phyloP scores from a whole-genome alignment of 2,888 invertebrate genomes.

The Osmoderma eremita region DNA sequence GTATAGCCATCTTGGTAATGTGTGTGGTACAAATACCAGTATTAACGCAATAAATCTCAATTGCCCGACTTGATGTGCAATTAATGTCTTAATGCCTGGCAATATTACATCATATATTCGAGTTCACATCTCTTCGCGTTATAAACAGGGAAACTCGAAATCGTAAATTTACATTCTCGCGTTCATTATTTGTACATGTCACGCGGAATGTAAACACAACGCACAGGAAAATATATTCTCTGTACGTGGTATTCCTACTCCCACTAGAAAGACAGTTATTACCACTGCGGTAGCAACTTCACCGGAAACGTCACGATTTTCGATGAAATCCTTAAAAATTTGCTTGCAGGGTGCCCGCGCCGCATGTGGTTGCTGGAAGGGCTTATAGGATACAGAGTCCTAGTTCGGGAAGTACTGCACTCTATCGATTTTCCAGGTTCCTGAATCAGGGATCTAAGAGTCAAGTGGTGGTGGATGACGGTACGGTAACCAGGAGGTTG shows the following conservation, averaged over 20 bases:
- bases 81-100: not conserved
- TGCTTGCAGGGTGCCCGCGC: constrained; percentile 66
- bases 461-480: constrained; percentile 63
- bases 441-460: constrained; percentile 67
- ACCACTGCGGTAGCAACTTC: not conserved
- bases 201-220: not conserved
- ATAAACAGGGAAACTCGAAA: constrained; percentile 2
- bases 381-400: constrained; percentile 66
- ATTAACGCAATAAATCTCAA: constrained; percentile 28
- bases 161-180: constrained; percentile 15
- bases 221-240: not conserved
- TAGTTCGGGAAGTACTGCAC: constrained; percentile 61
- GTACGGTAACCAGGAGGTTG: constrained; percentile 67
- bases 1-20: not conserved
- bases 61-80: constrained; percentile 7
- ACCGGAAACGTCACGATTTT: not conserved
- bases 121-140: not conserved
- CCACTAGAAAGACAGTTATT: not conserved
- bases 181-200: not conserved
- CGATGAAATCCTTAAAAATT: constrained; percentile 24
- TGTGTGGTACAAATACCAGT: not conserved
- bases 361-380: constrained; percentile 68
- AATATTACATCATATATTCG: constrained; percentile 9
- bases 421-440: constrained; percentile 68
- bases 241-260: not conserved